Evolutionary conservation across 1,140 invertebrate genomes (phyloP).

Genomic region (Trichonephila inaurata): DNA sequence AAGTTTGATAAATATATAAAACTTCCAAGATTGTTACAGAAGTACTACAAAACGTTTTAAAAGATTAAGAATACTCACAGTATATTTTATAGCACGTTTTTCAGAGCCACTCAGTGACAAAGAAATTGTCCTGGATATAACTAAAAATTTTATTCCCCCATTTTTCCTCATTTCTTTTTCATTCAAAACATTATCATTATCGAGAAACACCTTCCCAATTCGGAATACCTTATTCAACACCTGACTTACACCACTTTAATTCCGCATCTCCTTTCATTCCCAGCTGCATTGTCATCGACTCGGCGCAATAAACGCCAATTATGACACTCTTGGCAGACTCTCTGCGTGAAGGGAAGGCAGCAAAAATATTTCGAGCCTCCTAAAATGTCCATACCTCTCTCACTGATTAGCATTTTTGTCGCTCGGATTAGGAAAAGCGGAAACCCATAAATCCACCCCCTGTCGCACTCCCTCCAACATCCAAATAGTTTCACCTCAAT

Average conservation of each 20-base stretch:
- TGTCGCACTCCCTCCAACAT: background rate
- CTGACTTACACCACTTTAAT: background rate
- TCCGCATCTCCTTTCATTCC: background rate
- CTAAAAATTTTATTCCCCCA: no score
- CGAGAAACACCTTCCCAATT: no score
- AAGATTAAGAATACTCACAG: no score
- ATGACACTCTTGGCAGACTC: conserved; percentile 18
- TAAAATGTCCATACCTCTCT: conserved; percentile 25
- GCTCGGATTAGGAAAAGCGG: conserved; percentile 32
- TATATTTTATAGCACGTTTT: no score
- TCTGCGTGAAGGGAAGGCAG: background rate
- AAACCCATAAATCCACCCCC: conserved; percentile 16
- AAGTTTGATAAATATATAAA: no score
- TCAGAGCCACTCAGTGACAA: no score
- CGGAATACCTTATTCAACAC: no score
- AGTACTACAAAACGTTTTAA: no score
- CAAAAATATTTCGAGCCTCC: conserved; percentile 58
- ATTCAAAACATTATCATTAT: no score
- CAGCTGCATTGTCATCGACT: conserved; percentile 41
- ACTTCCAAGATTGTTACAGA: no score
- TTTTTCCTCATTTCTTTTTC: no score
- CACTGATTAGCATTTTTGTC: conserved; percentile 71
- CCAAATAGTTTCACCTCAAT: conserved; percentile 41
- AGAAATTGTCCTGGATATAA: no score
- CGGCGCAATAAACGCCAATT: conserved; percentile 62